Evolutionary conservation across 2,797 vertebrate genomes (phyloP), one percentile per base, ranked within the genome.

Genomic region (Microctenopoma stevenorrisi): DNA sequence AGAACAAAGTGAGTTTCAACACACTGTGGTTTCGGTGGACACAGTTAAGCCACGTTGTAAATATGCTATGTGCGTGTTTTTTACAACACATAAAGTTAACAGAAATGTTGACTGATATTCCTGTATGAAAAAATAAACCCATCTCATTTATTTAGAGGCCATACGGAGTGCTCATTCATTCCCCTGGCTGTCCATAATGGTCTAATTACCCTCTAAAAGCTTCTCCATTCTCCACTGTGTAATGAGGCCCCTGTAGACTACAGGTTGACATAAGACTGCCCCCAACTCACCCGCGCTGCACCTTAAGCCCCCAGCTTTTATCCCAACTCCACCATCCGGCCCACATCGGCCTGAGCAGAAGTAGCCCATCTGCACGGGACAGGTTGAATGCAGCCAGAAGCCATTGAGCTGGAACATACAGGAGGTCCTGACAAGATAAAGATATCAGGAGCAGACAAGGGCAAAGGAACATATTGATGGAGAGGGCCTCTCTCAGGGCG

Each of bases 401-500:
- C 88, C 78, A 82, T 46, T 86, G 90, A 92, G 90, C 92, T 91
- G 92, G 89, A 93, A 92, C 90, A 80, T 89, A 76, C 83, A 90
- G 89, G 87, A 91, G 83, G 78, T 83, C 83, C 89, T 92, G 90
- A 91, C 90, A 91, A 92, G 92, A 93, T 92, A 93, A 92, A 93
- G 92, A 91, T 91, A 92, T 93, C 90, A 91, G 92, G 80, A 91
- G 89, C 87, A 91, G 93, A 93, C 92, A 93, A 94, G 92, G 92
- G 92, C 91, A 94, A 90, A 93, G 86, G 91, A 92, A 87, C 91
- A 93, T 93, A 92, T 92, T 92, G 93, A 94, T 91, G 87, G 88
- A 93, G 88, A 88, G 85, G 78, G 86, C 89, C 90, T 88, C 88
- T 90, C 79, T 83, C 83, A 84, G 88, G 84, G 84, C 85, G 73